A percentile compares a stretch with the other conserved stretches of the same genome.
Conservation (phyloP, 2,888 invertebrate species). For the Drosophila monieri region DNA sequence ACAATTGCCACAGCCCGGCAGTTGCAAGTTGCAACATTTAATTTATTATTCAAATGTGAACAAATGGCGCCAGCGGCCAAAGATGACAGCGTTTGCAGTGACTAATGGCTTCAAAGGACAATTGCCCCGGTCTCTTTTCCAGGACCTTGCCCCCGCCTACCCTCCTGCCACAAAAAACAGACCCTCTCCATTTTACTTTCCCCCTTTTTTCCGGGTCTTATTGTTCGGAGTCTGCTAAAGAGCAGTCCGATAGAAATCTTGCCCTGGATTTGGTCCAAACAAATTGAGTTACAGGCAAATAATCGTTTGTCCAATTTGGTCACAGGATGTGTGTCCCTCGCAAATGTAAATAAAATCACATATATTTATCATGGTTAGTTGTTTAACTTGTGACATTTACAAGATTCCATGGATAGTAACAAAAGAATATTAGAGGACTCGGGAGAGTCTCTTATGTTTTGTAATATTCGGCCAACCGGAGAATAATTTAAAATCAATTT, state of each 20-base stretch:
- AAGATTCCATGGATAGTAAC: conserved; percentile 1
- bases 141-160: conserved; percentile 24
- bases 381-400: conserved; percentile 1
- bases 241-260: conserved; percentile 43
- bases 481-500: background rate
- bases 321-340: conserved; percentile 31
- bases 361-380: conserved; percentile 27
- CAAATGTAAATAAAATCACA: conserved; percentile 42
- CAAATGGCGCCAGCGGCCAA: conserved; percentile 72
- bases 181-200: background rate
- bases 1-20: conserved; percentile 56
- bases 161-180: conserved; percentile 4
- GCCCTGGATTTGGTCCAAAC: conserved; percentile 54
- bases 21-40: conserved; percentile 80
- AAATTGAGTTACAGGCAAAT: conserved; percentile 76
- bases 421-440: background rate
- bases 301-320: conserved; percentile 70
- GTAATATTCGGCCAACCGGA: background rate
- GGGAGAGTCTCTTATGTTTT: background rate
- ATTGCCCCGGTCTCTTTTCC: conserved; percentile 46
- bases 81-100: conserved; percentile 70
- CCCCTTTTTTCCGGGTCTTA: conserved; percentile 31
- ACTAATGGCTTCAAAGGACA: conserved; percentile 65
- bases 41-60: conserved; percentile 79
- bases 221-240: conserved; percentile 25